Evolutionary conservation across 2,113 vertebrate species (phyloP), one percentile per base, ranked within the genome.

Genomic region (Aegithalos caudatus): DNA sequence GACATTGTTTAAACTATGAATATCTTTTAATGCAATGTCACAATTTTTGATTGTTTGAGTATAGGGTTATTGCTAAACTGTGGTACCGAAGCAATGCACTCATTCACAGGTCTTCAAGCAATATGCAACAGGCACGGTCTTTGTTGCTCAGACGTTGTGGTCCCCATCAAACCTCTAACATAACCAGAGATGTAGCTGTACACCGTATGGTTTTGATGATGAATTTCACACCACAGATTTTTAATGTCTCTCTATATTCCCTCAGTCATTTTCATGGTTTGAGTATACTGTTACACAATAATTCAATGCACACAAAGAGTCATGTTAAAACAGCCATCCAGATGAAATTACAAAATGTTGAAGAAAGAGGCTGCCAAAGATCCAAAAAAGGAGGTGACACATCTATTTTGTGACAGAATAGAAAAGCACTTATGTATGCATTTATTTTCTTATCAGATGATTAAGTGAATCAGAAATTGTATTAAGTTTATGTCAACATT

Each of bases 251-350:
- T 29, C 2, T 50, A 11, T 66, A 58, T 58, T 70, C 28, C 33
- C n/a, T 73, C 45, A 27, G 23, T 38, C 0, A 0, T 57, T 50
- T 37, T 69, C n/a, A 29, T 38, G 54, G 18, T 51, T 67, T 47
- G 29, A 18, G n/a, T 79, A 27, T 16, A 61, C 33, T 35, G 16
- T 69, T 88, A 65, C 60, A 42, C 38, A 42, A 58, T 0, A 2
- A 81, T 33, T 83, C 27, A 51, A 79, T 67, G 27, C 17, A 51
- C 21, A 42, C 1, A 3, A 5, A 72, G 27, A 73, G 10, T 50
- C 11, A 22, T 33, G 38, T 56, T 65, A 90, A 45, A 95, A 25
- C 35, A 93, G n/a, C 8, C 38, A 47, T 40, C 40, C 47, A 57
- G 47, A 79, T 1, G 7, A 82, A 88, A 76, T 79, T 66, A 67